Conservation (phyloP, 2,888 invertebrate species). For the Camponotus fellah region DNA sequence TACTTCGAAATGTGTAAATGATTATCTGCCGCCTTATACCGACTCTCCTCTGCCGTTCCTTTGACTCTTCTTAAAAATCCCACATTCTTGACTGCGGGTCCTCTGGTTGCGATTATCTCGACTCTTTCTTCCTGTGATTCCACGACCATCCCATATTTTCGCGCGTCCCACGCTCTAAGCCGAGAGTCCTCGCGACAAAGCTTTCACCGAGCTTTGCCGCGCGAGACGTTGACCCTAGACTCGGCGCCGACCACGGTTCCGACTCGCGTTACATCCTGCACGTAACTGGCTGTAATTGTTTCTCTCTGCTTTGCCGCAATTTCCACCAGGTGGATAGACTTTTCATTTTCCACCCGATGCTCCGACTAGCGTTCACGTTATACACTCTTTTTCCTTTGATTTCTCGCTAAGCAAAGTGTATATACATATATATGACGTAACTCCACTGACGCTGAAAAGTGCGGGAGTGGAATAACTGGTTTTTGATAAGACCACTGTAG, state of each 20-base stretch:
- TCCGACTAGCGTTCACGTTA: neutral
- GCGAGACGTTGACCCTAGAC: slow-evolving; percentile 41
- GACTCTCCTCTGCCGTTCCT: slow-evolving; percentile 29
- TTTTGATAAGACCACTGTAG: slow-evolving; percentile 5
- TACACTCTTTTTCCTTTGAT: slow-evolving; percentile 11
- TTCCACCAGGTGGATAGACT: slow-evolving; percentile 55
- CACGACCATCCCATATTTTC: slow-evolving; percentile 86
- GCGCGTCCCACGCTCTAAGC: slow-evolving; percentile 35
- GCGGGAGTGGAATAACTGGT: neutral
- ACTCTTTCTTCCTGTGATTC: slow-evolving; percentile 85
- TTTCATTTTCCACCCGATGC: slow-evolving; percentile 38
- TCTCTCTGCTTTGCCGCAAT: slow-evolving; percentile 65
- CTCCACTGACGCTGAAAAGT: slow-evolving; percentile 2
- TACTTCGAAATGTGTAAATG: neutral
- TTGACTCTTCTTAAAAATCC: slow-evolving; percentile 37
- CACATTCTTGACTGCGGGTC: slow-evolving; percentile 36
- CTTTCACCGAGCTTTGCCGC: slow-evolving; percentile 45
- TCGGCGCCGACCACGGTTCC: slow-evolving; percentile 58
- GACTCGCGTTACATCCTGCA: slow-evolving; percentile 70
- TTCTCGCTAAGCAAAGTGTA: neutral
- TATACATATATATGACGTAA: slow-evolving; percentile 15
- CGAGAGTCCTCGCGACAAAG: slow-evolving; percentile 43
- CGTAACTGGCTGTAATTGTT: slow-evolving; percentile 63
- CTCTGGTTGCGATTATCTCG: slow-evolving; percentile 71
- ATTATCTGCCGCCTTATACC: slow-evolving; percentile 33